Conservation (phyloP, 2,113 vertebrate genomes). For the Monopterus albus region DNA sequence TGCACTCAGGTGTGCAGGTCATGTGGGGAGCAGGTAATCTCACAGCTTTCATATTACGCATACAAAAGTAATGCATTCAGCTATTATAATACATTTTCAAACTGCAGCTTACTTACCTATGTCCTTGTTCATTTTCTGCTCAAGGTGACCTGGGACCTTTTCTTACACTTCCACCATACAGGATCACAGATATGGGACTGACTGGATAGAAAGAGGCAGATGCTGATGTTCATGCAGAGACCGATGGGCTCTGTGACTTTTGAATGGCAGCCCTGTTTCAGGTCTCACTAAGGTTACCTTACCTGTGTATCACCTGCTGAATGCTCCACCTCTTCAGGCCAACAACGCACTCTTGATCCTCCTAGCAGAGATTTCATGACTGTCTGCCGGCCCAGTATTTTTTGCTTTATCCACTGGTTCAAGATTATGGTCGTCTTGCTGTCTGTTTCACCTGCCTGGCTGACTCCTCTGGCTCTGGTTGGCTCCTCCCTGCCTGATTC, state of each 20-base stretch:
- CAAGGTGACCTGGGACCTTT: slow-evolving; percentile 48
- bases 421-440: slow-evolving; percentile 52
- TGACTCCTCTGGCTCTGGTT: slow-evolving; percentile 57
- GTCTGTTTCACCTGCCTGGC: slow-evolving; percentile 53
- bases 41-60: background rate
- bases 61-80: background rate
- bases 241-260: slow-evolving; percentile 20
- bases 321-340: slow-evolving; percentile 33
- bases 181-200: slow-evolving; percentile 2
- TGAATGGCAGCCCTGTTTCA: slow-evolving; percentile 22
- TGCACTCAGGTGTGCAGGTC: slow-evolving; percentile 65
- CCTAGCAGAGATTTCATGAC: slow-evolving; percentile 40
- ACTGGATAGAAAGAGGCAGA: slow-evolving; percentile 13
- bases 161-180: slow-evolving; percentile 18
- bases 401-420: slow-evolving; percentile 32
- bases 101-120: background rate
- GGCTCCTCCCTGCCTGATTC: slow-evolving; percentile 23
- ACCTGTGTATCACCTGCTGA: slow-evolving; percentile 50
- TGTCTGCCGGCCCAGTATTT: slow-evolving; percentile 30
- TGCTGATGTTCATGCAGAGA: slow-evolving; percentile 13
- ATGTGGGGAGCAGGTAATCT: slow-evolving; percentile 87
- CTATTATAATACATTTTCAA: background rate
- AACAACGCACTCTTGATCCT: slow-evolving; percentile 39
- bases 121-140: slow-evolving; percentile 12
- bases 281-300: slow-evolving; percentile 48